Evolutionary conservation across 2,797 vertebrate species (phyloP), one percentile per base, ranked within the genome.

Genomic region (Channa striata): DNA sequence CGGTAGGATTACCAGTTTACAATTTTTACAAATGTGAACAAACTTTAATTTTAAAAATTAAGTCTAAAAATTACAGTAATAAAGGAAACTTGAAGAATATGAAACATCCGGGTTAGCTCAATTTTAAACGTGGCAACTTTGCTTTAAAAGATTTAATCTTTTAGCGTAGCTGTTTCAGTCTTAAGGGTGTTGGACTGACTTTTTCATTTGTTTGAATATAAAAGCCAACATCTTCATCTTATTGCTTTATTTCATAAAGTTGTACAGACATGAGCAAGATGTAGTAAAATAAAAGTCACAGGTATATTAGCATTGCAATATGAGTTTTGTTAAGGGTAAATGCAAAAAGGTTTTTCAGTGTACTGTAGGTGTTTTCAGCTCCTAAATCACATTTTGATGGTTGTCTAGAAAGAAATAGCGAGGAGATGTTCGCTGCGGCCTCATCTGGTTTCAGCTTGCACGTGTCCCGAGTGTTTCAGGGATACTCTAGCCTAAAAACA

Each of bases 401-500:
- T 51, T 72, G 68, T 81, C 68, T 79, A 50, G 69, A 89, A 86
- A 81, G 74, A 77, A 78, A 80, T 10, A 73, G 68, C 57, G 66
- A 60, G 66, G 70, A 72, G 67, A 61, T 72, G 78, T 85, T 87
- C 83, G 70, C 70, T 42, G 77, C 69, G 60, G 68, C 68, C 57
- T 89, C 83, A 78, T 87, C 78, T 81, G 81, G 84, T 90, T 87
- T 90, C 79, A 84, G 46, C 64, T 86, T 79, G 81, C 88, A 89
- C 63, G 81, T 88, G 87, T 84, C 81, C 59, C 5, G 68, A 83
- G 72, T 79, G 84, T 88, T 88, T 85, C 74, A 87, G 78, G 60
- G 82, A 88, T 82, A 86, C 83, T 82, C 69, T 65, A 69, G 76
- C 81, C 89, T 93, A 90, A 91, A 93, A 91, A 91, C 89, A 93